Evolutionary conservation across 1,140 invertebrate species (phyloP).

Genomic region (Drosophila saltans): DNA sequence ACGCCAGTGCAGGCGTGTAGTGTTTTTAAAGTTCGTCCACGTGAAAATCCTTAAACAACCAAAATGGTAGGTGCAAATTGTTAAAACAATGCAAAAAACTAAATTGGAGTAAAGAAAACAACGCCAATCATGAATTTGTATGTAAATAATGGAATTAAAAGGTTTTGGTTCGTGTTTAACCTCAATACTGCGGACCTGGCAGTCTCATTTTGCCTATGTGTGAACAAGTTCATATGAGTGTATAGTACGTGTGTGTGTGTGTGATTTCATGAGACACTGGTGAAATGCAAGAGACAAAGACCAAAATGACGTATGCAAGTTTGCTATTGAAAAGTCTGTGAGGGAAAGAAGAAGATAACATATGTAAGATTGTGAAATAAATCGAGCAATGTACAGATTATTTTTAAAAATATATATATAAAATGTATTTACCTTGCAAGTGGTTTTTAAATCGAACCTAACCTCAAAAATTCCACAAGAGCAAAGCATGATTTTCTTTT

Average conservation of each 20-base stretch:
- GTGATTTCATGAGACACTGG: background rate
- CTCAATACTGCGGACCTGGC: slow-evolving; percentile 18
- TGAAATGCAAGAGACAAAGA: slow-evolving; percentile 13
- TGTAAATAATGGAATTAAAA: background rate
- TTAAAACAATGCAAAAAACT: slow-evolving; percentile 28
- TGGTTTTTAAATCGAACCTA: slow-evolving; percentile 53
- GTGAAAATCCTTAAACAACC: slow-evolving; percentile 91
- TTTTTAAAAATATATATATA: slow-evolving; percentile 17
- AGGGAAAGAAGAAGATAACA: slow-evolving; percentile 20
- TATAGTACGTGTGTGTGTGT: slow-evolving; percentile 26
- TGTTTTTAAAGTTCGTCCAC: slow-evolving; percentile 86
- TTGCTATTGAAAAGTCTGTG: slow-evolving; percentile 11
- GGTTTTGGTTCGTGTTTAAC: slow-evolving; percentile 1
- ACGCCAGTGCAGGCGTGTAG: slow-evolving; percentile 93
- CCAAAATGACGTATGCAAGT: slow-evolving; percentile 11
- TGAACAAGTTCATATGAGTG: slow-evolving; percentile 17
- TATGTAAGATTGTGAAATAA: slow-evolving; percentile 32
- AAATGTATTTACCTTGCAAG: slow-evolving; percentile 40
- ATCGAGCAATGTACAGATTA: slow-evolving; percentile 14
- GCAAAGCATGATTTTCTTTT: slow-evolving; percentile 36
- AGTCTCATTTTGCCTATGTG: slow-evolving; percentile 30
- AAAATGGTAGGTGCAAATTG: slow-evolving; percentile 89
- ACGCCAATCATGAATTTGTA: background rate
- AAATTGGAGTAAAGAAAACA: background rate
- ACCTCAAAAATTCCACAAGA: slow-evolving; percentile 58